Conservation (phyloP, 2,797 vertebrate species). For the Rhodeus uyekii region DNA sequence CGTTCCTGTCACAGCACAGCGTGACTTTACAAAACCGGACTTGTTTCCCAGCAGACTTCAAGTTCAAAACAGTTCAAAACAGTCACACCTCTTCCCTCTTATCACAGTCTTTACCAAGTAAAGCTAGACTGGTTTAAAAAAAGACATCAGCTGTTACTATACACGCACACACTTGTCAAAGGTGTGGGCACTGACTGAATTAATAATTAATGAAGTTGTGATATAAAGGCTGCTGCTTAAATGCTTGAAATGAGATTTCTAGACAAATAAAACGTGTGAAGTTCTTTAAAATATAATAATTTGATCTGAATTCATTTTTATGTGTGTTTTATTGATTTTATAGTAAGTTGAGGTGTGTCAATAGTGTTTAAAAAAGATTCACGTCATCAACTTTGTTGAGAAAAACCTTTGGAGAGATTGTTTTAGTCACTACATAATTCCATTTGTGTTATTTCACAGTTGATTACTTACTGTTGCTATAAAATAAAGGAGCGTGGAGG, state of each 20-base stretch:
- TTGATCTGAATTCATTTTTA: background rate
- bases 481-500: background rate
- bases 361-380: background rate
- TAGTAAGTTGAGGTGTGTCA: background rate
- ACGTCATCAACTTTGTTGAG: background rate
- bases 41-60: constrained; percentile 46
- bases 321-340: background rate
- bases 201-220: too few species aligned
- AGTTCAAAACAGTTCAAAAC: background rate
- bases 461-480: background rate
- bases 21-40: constrained; percentile 28
- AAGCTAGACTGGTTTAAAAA: constrained; percentile 8
- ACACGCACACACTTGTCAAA: background rate
- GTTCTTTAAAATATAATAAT: too few species aligned
- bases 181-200: background rate
- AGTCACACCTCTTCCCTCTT: constrained; percentile 25
- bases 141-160: background rate
- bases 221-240: background rate
- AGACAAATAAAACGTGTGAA: background rate
- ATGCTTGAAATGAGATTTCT: background rate
- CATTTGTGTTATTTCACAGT: background rate
- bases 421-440: background rate
- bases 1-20: too few species aligned
- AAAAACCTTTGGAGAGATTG: too few species aligned
- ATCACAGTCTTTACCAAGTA: background rate